These are phyloP conservation scores for Chanos chanos DNA, from an alignment of 2,797 vertebrate species.

Conservation along the genomic window DNA sequence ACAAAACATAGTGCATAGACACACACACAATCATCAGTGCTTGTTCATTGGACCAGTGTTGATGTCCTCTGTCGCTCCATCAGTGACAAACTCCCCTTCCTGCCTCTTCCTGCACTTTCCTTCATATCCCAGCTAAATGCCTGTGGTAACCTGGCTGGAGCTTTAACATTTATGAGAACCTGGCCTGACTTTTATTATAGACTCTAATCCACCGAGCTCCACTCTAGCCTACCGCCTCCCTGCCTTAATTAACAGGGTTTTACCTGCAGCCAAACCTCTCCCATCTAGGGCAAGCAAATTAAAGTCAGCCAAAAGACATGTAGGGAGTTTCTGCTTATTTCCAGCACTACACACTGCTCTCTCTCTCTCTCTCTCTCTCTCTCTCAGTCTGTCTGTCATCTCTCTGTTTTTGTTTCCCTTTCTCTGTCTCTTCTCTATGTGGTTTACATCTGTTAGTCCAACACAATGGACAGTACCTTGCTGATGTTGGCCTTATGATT, in stretches of 20 bases:
- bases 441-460: not conserved
- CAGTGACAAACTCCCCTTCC: slow-evolving; percentile 33
- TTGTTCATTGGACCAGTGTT: too few species aligned
- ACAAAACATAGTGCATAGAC: too few species aligned
- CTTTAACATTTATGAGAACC: slow-evolving; percentile 39
- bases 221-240: slow-evolving; percentile 43
- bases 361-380: slow-evolving; percentile 19
- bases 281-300: slow-evolving; percentile 8
- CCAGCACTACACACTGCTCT: not conserved
- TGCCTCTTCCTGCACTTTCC: slow-evolving; percentile 37
- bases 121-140: too few species aligned
- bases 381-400: too few species aligned
- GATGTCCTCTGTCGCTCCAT: slow-evolving; percentile 43
- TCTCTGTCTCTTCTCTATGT: not conserved
- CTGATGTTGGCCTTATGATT: too few species aligned
- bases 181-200: slow-evolving; percentile 63
- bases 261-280: slow-evolving; percentile 9
- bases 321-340: too few species aligned
- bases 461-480: too few species aligned
- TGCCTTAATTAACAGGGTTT: slow-evolving; percentile 32
- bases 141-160: not conserved
- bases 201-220: slow-evolving; percentile 60
- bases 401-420: not conserved
- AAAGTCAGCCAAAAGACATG: slow-evolving; percentile 3
- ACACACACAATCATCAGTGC: too few species aligned